Conservation (phyloP, 2,888 invertebrate genomes). For the Tetragnatha montana region DNA sequence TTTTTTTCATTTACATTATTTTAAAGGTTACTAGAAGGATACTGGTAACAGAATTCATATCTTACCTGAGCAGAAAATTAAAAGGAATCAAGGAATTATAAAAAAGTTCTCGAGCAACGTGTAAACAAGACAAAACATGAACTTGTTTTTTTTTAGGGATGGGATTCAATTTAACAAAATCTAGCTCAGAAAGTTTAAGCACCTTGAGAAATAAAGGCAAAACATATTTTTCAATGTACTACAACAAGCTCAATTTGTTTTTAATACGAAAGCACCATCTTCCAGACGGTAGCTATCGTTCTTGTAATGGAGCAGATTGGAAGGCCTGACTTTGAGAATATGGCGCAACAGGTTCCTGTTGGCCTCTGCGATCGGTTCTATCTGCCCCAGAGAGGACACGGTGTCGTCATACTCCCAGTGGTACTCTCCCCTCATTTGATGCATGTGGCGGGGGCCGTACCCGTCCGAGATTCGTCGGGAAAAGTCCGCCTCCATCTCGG, state of each 20-base stretch:
- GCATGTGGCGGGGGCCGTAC: slow-evolving; percentile 64
- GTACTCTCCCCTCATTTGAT: slow-evolving; percentile 60
- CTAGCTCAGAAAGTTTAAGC: no score
- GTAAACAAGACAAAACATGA: no score
- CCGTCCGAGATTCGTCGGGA: slow-evolving; percentile 48
- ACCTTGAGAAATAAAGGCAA: no score
- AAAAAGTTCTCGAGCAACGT: no score
- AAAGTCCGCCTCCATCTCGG: slow-evolving; percentile 78
- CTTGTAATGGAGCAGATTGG: slow-evolving; percentile 68
- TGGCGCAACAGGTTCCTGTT: slow-evolving; percentile 60
- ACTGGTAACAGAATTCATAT: no score
- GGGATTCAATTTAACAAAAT: no score
- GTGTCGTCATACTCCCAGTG: slow-evolving; percentile 71
- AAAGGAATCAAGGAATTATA: no score
- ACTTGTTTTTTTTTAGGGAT: no score
- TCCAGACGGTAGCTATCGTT: slow-evolving; percentile 59
- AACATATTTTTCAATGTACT: no score
- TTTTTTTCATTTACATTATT: no score
- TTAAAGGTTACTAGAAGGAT: no score
- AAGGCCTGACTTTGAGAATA: slow-evolving; percentile 41
- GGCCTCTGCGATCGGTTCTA: slow-evolving; percentile 54
- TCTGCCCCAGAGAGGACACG: slow-evolving; percentile 47
- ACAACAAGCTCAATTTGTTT: slow-evolving; percentile 9
- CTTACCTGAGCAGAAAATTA: no score
- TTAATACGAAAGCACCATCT: slow-evolving; percentile 51